Conservation (phyloP, 2,797 vertebrate genomes). For the Macropodus opercularis region DNA sequence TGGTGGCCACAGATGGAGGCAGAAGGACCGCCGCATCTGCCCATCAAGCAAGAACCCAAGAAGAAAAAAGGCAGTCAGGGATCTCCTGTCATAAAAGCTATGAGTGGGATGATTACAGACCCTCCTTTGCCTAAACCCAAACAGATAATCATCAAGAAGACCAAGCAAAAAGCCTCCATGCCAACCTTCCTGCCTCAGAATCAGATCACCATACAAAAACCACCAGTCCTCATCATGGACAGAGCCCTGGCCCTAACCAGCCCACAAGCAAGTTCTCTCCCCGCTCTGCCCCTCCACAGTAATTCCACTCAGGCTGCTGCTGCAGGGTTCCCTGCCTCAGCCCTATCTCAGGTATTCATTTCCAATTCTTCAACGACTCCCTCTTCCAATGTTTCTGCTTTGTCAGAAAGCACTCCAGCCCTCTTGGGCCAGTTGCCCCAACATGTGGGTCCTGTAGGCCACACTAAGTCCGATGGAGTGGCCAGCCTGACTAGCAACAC, state of each 20-base stretch:
- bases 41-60: conserved; percentile 85
- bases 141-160: conserved; percentile 91
- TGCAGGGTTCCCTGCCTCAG: conserved; percentile 77
- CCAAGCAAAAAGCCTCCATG: conserved; percentile 89
- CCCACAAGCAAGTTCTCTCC: conserved; percentile 74
- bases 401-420: conserved; percentile 68
- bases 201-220: conserved; percentile 85
- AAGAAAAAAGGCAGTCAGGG: conserved; percentile 88
- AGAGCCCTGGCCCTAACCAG: conserved; percentile 71
- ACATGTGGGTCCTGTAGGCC: conserved; percentile 51
- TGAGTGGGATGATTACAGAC: conserved; percentile 63
- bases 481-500: conserved; percentile 56
- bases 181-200: conserved; percentile 89
- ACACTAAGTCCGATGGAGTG: conserved; percentile 57
- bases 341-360: conserved; percentile 94
- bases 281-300: conserved; percentile 59
- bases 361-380: conserved; percentile 70
- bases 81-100: conserved; percentile 78
- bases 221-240: conserved; percentile 66
- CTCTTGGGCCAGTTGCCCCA: conserved; percentile 40
- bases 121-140: conserved; percentile 85
- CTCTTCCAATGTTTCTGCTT: conserved; percentile 61
- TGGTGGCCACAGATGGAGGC: conserved; percentile 86
- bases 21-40: conserved; percentile 61
- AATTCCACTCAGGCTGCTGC: conserved; percentile 83